Evolutionary conservation across 2,797 vertebrate species (phyloP).

Genomic region (Chelmon rostratus): DNA sequence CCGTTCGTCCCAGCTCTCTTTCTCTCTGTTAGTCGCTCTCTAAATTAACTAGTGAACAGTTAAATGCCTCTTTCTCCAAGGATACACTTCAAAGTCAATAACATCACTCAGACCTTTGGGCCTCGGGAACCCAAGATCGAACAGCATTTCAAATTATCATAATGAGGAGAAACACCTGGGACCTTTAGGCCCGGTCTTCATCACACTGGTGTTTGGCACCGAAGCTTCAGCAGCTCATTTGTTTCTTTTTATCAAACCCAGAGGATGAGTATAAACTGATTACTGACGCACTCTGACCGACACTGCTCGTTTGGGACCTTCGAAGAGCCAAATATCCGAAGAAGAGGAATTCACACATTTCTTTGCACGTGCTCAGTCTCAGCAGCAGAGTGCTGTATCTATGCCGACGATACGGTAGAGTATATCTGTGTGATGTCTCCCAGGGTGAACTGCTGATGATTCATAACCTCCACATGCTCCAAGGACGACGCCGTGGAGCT

Average conservation of each 20-base stretch:
- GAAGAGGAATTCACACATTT: conserved; percentile 6
- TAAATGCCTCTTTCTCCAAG: conserved; percentile 61
- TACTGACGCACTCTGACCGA: conserved; percentile 10
- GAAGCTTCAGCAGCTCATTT: conserved; percentile 28
- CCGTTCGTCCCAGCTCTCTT: background rate
- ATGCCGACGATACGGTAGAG: background rate
- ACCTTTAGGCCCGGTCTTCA: conserved; percentile 50
- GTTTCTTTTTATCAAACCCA: conserved; percentile 52
- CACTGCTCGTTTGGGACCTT: conserved; percentile 21
- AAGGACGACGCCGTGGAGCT: conserved; percentile 38
- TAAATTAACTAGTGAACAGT: conserved; percentile 52
- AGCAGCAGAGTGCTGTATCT: background rate
- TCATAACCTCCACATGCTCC: conserved; percentile 49
- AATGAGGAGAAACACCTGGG: conserved; percentile 72
- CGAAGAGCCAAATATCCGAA: conserved; percentile 6
- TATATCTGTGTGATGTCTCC: conserved; percentile 14
- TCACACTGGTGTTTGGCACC: conserved; percentile 38
- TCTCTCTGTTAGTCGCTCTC: background rate
- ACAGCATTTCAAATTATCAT: conserved; percentile 72
- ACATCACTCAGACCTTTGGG: conserved; percentile 67
- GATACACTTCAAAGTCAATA: conserved; percentile 75
- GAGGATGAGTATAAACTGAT: conserved; percentile 35
- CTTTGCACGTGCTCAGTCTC: background rate
- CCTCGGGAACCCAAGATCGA: conserved; percentile 55
- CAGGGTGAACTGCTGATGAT: conserved; percentile 43